Base-by-base conservation (phyloP, 1,140 invertebrate species). In the Nasonia vitripennis region DNA sequence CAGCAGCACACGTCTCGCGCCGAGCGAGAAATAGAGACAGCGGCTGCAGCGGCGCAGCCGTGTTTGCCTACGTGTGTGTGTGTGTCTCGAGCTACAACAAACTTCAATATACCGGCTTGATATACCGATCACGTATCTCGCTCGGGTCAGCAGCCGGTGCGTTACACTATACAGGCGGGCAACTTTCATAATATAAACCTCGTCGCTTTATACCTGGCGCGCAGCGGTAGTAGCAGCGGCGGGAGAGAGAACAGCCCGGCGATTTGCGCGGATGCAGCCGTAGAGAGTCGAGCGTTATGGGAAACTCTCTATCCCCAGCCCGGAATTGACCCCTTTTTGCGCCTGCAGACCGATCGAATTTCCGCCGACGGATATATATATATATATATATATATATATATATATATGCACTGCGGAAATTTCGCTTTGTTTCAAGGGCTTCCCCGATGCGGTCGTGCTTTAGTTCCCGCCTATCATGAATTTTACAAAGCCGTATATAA, bases 121-220 rank as follows among this genome's bases (percentile, higher is more conserved):
- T 84, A 91, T 85, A 88, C 89, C 75, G 87, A 89, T 89, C 90
- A 91, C 89, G 90, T 91, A 84, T 84, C 74, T 88, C 89, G 86
- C 88, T 34, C 27, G 75, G 77, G 77, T 78, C 77, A 78, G 77
- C 51, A 51, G 37, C 74, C 55, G 51, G 34, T 4, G 70, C 70
- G 70, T 34, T 10, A 78, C 51, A 34, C 27, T 27, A 51, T n/a
- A 48, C 10, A n/a, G 7, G 27, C 11, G 34, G 14, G 14, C 34
- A 78, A 78, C 77, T 78, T 78, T 78, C 77, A 78, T 78, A 78
- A 78, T 78, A 78, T 78, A 78, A 78, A 78, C 77, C 51, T 34
- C 20, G 77, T 78, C 77, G 51, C 77, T 78, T 78, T 67, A 78
- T 78, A 9, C 27, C 68, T 71, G 27, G 27, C 27, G 27, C 27